Percentiles rank a stretch among this genome's conserved stretches.
Evolutionary conservation across 53 echinoderm and acorn worm species (phyloP).

Genomic region (Luidia sarsii): DNA sequence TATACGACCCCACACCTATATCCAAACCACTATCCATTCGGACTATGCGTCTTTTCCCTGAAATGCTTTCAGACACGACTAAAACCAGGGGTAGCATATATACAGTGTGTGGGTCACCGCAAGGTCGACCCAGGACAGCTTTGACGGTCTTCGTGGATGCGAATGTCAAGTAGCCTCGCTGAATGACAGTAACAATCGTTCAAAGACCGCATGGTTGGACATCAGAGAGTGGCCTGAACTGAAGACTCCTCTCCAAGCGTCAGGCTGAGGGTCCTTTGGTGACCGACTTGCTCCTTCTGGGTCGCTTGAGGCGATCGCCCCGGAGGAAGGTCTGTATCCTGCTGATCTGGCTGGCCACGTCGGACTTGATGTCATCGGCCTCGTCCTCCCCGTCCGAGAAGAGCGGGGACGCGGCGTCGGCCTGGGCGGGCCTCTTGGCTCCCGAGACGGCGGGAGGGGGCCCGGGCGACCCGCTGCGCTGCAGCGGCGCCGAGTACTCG

Average conservation of each 20-base stretch:
- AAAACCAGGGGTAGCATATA: too few species aligned
- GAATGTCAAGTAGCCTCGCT: too few species aligned
- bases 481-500: not conserved
- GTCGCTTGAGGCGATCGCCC: slow-evolving; percentile 66
- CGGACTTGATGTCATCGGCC: slow-evolving; percentile 47
- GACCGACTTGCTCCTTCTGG: not conserved
- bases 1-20: too few species aligned
- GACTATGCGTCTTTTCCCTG: too few species aligned
- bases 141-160: too few species aligned
- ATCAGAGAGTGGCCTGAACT: too few species aligned
- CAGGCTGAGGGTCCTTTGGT: slow-evolving; percentile 24
- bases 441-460: not conserved
- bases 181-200: too few species aligned
- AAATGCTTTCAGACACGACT: too few species aligned
- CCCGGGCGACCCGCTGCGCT: not conserved
- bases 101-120: too few species aligned
- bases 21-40: too few species aligned
- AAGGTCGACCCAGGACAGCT: too few species aligned
- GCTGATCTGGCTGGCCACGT: slow-evolving; percentile 69
- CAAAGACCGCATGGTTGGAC: too few species aligned
- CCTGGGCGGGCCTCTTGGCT: slow-evolving; percentile 20
- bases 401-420: slow-evolving; percentile 22
- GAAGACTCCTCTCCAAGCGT: not conserved
- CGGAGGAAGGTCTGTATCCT: slow-evolving; percentile 68
- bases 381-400: slow-evolving; percentile 65